Conservation (phyloP, 2,797 vertebrate species). For the Anguilla pacifica region DNA sequence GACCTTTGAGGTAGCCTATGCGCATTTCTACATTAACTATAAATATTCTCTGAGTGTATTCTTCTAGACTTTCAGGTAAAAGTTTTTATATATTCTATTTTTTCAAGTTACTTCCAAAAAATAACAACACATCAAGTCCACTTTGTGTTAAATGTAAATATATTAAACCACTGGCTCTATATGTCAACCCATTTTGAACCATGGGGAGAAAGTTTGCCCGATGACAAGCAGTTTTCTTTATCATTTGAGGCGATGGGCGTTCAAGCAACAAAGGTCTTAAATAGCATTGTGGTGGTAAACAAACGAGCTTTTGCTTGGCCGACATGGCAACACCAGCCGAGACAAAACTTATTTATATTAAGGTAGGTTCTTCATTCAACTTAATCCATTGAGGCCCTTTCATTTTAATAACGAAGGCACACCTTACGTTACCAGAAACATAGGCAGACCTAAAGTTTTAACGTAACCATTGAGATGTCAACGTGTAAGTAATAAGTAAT, state of each 20-base stretch:
- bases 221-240: conserved; percentile 44
- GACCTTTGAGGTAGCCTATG: not conserved
- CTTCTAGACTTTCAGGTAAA: too few species aligned
- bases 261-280: conserved; percentile 75
- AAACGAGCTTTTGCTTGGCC: conserved; percentile 81
- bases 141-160: not conserved
- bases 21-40: not conserved
- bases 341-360: conserved; percentile 86
- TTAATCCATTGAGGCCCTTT: conserved; percentile 63
- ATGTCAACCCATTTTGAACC: conserved; percentile 21
- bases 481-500: not conserved
- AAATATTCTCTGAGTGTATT: not conserved
- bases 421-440: conserved; percentile 75
- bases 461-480: not conserved
- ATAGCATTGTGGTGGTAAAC: conserved; percentile 80
- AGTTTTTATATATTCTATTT: not conserved
- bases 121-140: not conserved
- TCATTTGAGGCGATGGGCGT: conserved; percentile 69
- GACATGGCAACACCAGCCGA: conserved; percentile 84
- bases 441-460: conserved; percentile 33
- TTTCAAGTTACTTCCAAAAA: not conserved
- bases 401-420: conserved; percentile 70
- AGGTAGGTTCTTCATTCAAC: conserved; percentile 75
- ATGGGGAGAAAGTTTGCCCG: conserved; percentile 54
- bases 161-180: not conserved